Evolutionary conservation across 2,797 vertebrate genomes (phyloP), one percentile per base, ranked within the genome.

Genomic region (Sphenopsis melanotis): DNA sequence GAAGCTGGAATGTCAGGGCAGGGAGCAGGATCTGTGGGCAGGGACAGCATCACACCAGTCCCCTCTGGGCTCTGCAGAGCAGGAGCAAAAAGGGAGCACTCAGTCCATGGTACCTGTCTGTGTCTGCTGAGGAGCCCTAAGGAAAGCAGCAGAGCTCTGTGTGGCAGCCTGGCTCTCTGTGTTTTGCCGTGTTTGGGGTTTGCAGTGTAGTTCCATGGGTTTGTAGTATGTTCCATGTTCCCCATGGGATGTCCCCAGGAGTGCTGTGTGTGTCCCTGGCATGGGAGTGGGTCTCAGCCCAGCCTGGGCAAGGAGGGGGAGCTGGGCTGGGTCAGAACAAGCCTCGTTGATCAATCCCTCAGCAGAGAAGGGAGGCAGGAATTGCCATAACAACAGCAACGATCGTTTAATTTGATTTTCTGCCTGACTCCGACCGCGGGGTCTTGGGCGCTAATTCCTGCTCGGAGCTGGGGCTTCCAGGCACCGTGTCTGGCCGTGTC

Each of bases 351-450:
- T 94, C 95, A 83, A 12, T 83, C 83, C 60, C 59, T 74, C 69
- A 6, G 88, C 90, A 57, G 86, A 59, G 87, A 6, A 81, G 61
- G 90, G 90, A 92, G 80, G 83, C 90, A 95, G 92, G 90, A 94
- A 96, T 96, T 95, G 93, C 96, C 95, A 96, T 96, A 96, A 96
- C 96, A 96, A 95, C 96, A 86, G 92, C 80, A 1, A 44, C 17
- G 9, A 95, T 93, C 65, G 18, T 81, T 95, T 90, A 83, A 93
- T 94, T 96, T 96, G 95, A 96, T 96, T 96, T 96, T 93, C 95
- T 96, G 93, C 93, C n/a, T 88, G 93, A 86, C 80, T 95, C 93
- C 15, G 86, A 83, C 83, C 83, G 57, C 0, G 14, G 88, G 93
- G 92, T 60, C 90, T 83, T 1, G 10, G 53, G 83, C 2, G 0